Percentiles rank a stretch among this genome's conserved stretches.
Conservation (phyloP, 2,797 vertebrate species). For the Sparus aurata region DNA sequence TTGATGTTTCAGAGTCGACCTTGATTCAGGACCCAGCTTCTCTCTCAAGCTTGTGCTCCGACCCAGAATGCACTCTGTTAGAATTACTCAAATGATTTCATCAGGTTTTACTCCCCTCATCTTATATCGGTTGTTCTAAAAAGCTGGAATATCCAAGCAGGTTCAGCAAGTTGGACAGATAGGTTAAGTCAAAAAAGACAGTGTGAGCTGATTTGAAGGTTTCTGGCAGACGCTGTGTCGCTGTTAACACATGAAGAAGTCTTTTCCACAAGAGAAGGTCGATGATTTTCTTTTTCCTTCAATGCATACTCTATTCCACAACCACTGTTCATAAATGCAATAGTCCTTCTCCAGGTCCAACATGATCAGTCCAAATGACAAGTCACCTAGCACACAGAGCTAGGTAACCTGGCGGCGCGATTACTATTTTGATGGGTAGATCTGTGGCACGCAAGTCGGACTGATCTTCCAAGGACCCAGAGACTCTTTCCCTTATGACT, state of each 20-base stretch:
- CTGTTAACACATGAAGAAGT: conserved; percentile 56
- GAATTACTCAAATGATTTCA: conserved; percentile 32
- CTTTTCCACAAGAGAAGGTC: conserved; percentile 41
- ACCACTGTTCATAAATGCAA: conserved; percentile 66
- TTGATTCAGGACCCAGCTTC: conserved; percentile 23
- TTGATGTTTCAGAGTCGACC: conserved; percentile 26
- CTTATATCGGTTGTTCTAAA: conserved; percentile 50
- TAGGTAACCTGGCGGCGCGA: conserved; percentile 39
- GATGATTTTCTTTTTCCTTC: conserved; percentile 25
- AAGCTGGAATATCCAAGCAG: conserved; percentile 64
- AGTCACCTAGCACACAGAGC: conserved; percentile 34
- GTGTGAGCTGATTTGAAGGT: conserved; percentile 46
- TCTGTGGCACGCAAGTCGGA: conserved; percentile 38
- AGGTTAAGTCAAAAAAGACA: conserved; percentile 45
- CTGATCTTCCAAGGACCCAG: conserved; percentile 61
- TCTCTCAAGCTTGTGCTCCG: conserved; percentile 30
- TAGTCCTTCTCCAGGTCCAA: conserved; percentile 69
- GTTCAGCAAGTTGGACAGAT: conserved; percentile 56
- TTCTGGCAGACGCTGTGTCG: conserved; percentile 42
- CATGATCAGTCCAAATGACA: conserved; percentile 50
- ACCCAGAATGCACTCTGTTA: conserved; percentile 24
- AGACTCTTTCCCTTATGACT: conserved; percentile 60
- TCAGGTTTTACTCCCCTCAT: conserved; percentile 47
- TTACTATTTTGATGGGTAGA: conserved; percentile 32
- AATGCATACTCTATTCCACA: conserved; percentile 52